Percentiles rank a stretch among this genome's conserved stretches.
Evolutionary conservation across 2,888 invertebrate species (phyloP).

Genomic region (Thalpophila matura): DNA sequence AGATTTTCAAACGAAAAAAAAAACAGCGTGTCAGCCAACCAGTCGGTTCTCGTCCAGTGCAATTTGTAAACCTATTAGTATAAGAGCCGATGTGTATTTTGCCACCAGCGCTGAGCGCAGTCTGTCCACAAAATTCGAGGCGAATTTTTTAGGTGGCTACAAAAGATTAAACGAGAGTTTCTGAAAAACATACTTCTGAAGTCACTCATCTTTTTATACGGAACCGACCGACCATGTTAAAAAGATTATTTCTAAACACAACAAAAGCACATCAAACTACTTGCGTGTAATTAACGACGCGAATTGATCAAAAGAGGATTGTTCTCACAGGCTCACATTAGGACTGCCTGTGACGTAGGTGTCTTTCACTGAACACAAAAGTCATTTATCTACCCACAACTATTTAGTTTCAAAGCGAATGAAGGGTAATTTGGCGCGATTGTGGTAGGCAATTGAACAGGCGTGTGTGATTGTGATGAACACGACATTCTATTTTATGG

Average conservation of each 20-base stretch:
- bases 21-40: constrained; percentile 14
- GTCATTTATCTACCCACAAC: not conserved
- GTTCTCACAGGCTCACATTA: constrained; percentile 30
- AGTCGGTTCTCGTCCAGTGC: constrained; percentile 33
- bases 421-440: not conserved
- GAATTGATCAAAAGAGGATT: constrained; percentile 43
- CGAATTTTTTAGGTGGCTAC: constrained; percentile 25
- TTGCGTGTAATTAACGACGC: constrained; percentile 23
- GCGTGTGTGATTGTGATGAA: too few relatives aligned
- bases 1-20: constrained; percentile 38
- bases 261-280: constrained; percentile 25
- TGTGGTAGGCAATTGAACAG: too few relatives aligned
- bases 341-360: not conserved
- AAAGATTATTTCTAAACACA: not conserved
- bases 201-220: not conserved
- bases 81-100: not conserved
- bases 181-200: not conserved
- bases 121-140: constrained; percentile 5
- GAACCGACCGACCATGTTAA: not conserved
- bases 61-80: constrained; percentile 19
- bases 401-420: not conserved
- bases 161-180: constrained; percentile 10
- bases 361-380: constrained; percentile 25
- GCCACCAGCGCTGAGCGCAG: not conserved
- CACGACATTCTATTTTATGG: too few relatives aligned